Evolutionary conservation across 1,140 invertebrate species (phyloP), one percentile per base, ranked within the genome.

Genomic region (Marisa cornuarietis): DNA sequence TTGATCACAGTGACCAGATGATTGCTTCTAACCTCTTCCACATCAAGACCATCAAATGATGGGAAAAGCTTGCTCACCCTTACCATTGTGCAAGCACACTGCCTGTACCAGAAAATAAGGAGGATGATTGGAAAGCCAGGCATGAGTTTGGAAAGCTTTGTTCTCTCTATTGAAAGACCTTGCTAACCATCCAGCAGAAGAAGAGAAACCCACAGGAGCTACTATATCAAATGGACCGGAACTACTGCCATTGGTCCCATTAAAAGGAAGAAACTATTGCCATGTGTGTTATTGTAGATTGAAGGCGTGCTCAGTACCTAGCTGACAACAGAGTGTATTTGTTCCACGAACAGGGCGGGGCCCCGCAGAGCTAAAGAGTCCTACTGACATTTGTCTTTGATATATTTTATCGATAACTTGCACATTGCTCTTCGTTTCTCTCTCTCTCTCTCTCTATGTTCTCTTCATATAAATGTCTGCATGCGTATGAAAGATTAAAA

Each of bases 1-100:
- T 75, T 6, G 72, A 80, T 31, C 49, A 68, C 4, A 2, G 24
- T 5, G 79, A 76, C 52, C 72, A 75, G 73, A 14, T 54, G 31
- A 0, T 69, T 8, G 6, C 16, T 3, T 80, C 69, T 42, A 69
- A 76, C 65, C 49, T 24, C 7, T 80, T 76, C 63, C 66, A 69
- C 63, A 8, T 62, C 1, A 80, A 75, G 24, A 80, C 61, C 8
- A 5, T 66, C 7, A 76, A 80, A 69, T 80, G 79, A 72, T 80
- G 78, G 78, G 61, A 79, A 51, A 20, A 68, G 7, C 66, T 68
- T 3, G 77, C 77, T 10, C 77, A 79, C 66, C 52, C 18, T 79
- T 22, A 49, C 77, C 13, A 71, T 58, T 9, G 68, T 79, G 20
- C 77, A 79, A 71, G 61, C 63, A 20, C 51, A n/a, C 20, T 66